Base-by-base conservation (phyloP, 1,140 invertebrate genomes). In the Drosophila pruinosa region DNA sequence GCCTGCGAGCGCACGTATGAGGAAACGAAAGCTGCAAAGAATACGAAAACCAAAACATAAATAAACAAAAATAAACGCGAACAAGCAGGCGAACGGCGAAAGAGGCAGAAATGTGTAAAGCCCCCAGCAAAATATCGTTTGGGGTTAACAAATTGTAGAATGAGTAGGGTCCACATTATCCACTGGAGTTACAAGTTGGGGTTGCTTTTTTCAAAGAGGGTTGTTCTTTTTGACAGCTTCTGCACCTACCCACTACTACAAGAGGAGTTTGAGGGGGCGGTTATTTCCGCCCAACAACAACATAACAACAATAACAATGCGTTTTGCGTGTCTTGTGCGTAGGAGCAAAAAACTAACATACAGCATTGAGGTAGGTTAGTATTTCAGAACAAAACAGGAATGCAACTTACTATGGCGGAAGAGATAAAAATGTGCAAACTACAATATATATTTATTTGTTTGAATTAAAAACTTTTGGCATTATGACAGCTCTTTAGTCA, bases 51-150 rank as follows among this genome's bases (percentile, higher is more conserved):
- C 82, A 88, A 88, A 88, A 88, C 82, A 88, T 88, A 78, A 88
- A 88, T 88, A 88, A 88, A 88, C 82, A 88, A 88, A 88, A 88
- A 88, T 88, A 88, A 88, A 88, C 67, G 72, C 82, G 82, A 88
- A 88, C 70, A 71, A 74, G 74, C 56, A 43, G 62, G 70, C 22
- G 48, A 78, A 82, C 74, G 63, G 52, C 74, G 63, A 71, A 71
- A 75, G 57, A 53, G 64, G 74, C 78, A 59, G 41, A 73, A 57
- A 53, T 22, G 5, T 36, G 14, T 36, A 68, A 47, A 57, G 47
- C 22, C 41, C 38, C 45, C 31, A 50, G 10, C 45, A 10, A 31
- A 5, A 26, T 26, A 41, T 12, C 10, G 58, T 34, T 67, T 61
- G 70, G 75, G 68, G 65, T 68, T 68, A 82, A 82, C 79, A 79